Base-by-base conservation (phyloP, 2,888 invertebrate species). In the Nasonia oneida region DNA sequence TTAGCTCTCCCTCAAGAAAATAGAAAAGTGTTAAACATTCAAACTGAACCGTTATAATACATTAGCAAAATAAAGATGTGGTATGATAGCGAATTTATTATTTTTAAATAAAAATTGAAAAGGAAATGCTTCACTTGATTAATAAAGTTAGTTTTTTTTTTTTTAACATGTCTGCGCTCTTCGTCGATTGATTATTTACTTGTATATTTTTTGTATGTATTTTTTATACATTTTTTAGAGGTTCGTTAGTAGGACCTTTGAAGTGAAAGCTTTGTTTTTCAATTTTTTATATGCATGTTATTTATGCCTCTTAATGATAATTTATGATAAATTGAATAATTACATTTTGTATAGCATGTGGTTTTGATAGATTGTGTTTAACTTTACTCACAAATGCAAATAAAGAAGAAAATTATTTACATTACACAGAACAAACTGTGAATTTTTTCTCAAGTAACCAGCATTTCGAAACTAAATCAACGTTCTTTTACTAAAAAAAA, bases 31-130 rank as follows among this genome's bases (percentile, higher is more conserved):
- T 85, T 85, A 74, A 85, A 77, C 50, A 84, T 80, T 84, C 47
- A 8, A 81, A 53, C 14, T 67, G 33, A 64, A 76, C 53, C 78
- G 77, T 86, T 83, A 85, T 74, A 33, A 75, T 73, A 57, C 61
- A 8, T 50, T 67, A 14, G 67, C 14, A 74, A n/a, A 29, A 75
- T 42, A 39, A 50, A 78, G 81, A 82, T 50, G 29, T 74, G 70
- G 61, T 77, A 77, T 81, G 83, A 81, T 53, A n/a, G 37, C n/a
- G 70, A 78, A 83, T 75, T 83, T 74, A 85, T 85, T 87, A 85
- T 87, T 87, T 75, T 83, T 77, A 77, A 78, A 83, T 83, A 83
- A 42, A 81, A 87, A 74, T 86, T 84, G 64, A 76, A 87, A 86
- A 85, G 73, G 70, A 85, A 82, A 87, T 23, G 15, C 50, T 78